A percentile compares a stretch with the other conserved stretches of the same genome.
These are phyloP conservation scores for Phengaris arion DNA, from an alignment of 2,888 invertebrate species.

Conservation along the genomic window DNA sequence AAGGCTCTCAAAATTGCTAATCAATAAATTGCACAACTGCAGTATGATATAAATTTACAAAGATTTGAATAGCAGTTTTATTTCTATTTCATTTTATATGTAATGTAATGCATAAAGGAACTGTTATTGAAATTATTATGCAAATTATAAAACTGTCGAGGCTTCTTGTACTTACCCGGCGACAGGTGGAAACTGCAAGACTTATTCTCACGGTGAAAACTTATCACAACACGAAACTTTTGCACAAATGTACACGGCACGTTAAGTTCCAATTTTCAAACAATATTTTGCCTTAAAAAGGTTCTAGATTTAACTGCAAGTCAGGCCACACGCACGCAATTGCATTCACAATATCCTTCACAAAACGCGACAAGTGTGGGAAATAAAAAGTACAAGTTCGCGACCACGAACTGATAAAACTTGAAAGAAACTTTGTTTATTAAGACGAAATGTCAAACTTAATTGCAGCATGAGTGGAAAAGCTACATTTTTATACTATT, in stretches of 20 bases:
- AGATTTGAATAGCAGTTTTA: not conserved
- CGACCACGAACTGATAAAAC: not conserved
- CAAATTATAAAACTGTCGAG: not conserved
- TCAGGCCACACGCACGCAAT: constrained; percentile 43
- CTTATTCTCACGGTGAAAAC: constrained; percentile 36
- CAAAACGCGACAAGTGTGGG: constrained; percentile 29
- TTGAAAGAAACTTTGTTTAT: constrained; percentile 1
- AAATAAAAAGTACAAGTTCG: not conserved
- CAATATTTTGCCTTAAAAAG: not conserved
- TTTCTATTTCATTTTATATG: not conserved
- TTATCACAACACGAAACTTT: constrained; percentile 37
- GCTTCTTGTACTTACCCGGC: constrained; percentile 58
- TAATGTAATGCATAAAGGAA: too few relatives aligned
- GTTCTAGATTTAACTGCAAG: constrained; percentile 31
- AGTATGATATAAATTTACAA: not conserved
- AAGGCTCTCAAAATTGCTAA: not conserved
- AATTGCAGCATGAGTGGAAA: not conserved
- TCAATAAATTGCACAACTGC: constrained; percentile 17
- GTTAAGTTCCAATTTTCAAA: not conserved
- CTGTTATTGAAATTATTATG: not conserved
- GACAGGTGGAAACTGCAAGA: constrained; percentile 57
- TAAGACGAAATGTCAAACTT: not conserved
- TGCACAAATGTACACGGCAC: constrained; percentile 43
- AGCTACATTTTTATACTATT: not conserved
- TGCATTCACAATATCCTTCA: constrained; percentile 44